These are phyloP conservation scores for Pteropus alecto DNA, from an alignment of 2,113 vertebrate species.

Conservation along the genomic window DNA sequence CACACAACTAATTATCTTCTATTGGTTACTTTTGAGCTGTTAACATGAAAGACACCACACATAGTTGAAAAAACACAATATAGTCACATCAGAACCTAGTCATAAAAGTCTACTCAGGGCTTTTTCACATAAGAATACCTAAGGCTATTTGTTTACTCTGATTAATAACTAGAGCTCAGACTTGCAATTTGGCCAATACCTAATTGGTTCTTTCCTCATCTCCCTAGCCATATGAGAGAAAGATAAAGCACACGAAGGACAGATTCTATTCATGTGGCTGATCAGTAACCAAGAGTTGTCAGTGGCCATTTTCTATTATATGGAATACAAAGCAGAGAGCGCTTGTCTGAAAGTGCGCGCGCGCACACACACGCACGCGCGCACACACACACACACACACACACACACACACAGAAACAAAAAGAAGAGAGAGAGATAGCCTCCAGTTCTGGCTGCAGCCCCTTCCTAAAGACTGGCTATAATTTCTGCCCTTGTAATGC, in stretches of 20 bases:
- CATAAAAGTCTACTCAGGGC: neutral
- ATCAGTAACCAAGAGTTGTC: neutral
- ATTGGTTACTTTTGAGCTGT: neutral
- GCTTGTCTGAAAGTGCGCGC: neutral
- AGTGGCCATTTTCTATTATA: neutral
- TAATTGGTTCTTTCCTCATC: neutral
- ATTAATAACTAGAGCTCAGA: neutral
- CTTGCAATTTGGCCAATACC: neutral
- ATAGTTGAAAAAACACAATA: neutral
- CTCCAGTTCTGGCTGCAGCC: neutral
- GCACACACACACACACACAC: too few relatives aligned
- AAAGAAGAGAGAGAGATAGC: neutral
- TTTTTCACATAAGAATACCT: neutral
- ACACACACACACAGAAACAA: too few relatives aligned
- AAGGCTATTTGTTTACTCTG: neutral
- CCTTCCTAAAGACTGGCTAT: neutral
- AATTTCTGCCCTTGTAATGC: neutral
- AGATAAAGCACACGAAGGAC: neutral
- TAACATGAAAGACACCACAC: neutral
- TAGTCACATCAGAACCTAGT: neutral
- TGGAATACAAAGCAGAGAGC: neutral
- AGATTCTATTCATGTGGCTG: neutral
- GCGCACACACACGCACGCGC: rapidly evolving
- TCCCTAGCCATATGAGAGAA: neutral
- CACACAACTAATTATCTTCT: neutral